Conservation (phyloP, 2,113 vertebrate genomes). For the Accipiter virgatus region DNA sequence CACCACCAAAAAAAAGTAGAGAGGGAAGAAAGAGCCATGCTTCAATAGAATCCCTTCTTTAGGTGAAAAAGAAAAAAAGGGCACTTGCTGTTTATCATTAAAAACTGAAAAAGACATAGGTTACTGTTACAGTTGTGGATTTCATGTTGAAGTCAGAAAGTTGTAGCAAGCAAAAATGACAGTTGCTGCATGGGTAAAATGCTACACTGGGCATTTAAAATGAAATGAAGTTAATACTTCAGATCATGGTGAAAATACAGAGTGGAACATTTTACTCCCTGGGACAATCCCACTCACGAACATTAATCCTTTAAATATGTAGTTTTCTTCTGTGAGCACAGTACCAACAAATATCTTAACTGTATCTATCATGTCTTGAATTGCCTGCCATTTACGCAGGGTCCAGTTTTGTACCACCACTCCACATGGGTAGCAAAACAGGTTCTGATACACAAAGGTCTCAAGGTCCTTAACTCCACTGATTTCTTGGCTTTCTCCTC, state of each 20-base stretch:
- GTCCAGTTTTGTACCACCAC: background rate
- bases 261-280: background rate
- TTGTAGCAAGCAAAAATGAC: background rate
- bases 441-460: background rate
- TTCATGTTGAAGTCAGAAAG: background rate
- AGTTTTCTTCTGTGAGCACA: background rate
- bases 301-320: background rate
- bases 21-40: background rate
- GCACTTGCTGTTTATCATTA: background rate
- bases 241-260: background rate
- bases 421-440: background rate
- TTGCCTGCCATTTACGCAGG: background rate
- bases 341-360: background rate
- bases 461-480: background rate
- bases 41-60: background rate
- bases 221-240: background rate
- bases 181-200: background rate
- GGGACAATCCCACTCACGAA: background rate
- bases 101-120: constrained; percentile 14
- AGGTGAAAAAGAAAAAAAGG: background rate
- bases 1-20: background rate
- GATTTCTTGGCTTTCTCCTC: background rate
- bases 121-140: constrained; percentile 30
- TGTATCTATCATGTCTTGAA: background rate
- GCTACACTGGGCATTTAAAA: background rate